Percentiles rank a stretch among this genome's conserved stretches.
Conservation (phyloP, 2,113 vertebrate genomes). For the Caracal caracal region DNA sequence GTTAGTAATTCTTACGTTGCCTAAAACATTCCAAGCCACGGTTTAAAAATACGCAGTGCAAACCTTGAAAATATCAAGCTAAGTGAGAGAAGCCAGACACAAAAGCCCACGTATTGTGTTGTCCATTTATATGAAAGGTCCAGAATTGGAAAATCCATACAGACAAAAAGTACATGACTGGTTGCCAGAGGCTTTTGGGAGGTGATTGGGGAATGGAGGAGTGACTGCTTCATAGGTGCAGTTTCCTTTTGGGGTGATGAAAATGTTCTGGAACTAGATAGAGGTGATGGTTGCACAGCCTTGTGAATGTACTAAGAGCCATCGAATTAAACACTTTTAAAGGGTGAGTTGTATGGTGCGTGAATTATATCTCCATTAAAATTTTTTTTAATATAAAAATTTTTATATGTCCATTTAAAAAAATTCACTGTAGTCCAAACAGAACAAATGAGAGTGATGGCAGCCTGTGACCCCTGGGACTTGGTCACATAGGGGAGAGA, state of each 20-base stretch:
- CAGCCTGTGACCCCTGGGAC: background rate
- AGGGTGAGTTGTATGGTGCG: background rate
- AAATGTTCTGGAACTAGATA: background rate
- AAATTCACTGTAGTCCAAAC: background rate
- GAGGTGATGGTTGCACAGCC: background rate
- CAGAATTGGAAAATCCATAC: background rate
- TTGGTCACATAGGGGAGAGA: background rate
- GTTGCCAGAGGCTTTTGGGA: background rate
- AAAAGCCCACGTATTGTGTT: background rate
- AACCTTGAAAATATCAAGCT: background rate
- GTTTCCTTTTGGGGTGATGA: background rate
- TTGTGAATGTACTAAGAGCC: background rate
- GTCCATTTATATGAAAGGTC: background rate
- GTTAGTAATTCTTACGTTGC: background rate
- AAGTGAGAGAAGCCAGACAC: background rate
- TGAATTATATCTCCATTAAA: background rate
- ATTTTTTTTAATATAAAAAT: no score
- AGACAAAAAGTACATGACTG: background rate
- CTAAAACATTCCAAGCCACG: background rate
- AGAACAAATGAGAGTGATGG: background rate
- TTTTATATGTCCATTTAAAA: background rate
- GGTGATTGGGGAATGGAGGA: background rate
- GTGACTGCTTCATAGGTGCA: background rate
- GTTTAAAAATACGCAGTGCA: background rate
- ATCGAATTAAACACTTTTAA: background rate